A percentile compares a stretch with the other conserved stretches of the same genome.
phyloP scores from a whole-genome alignment of 1,140 invertebrate genomes.

The Battus philenor region DNA sequence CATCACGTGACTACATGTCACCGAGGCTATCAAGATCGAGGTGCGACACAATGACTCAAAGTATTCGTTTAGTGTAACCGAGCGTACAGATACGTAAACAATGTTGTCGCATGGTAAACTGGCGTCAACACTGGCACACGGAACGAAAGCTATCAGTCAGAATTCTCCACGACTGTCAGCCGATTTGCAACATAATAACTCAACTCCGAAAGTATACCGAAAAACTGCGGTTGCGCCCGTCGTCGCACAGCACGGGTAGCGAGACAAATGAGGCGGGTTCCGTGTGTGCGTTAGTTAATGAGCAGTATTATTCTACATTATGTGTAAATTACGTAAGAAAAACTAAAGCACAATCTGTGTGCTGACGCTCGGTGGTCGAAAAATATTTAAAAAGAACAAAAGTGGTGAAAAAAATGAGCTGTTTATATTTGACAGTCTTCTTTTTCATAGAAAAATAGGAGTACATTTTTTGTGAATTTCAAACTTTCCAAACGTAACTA shows the following conservation, averaged over 20 bases:
- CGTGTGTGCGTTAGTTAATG: conserved; percentile 7
- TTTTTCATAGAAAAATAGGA: no score
- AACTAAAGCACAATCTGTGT: no score
- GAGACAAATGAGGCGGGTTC: background rate
- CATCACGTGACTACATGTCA: background rate
- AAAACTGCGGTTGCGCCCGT: conserved; percentile 13
- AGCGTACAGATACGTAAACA: conserved; percentile 24
- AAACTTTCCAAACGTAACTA: no score
- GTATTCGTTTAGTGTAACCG: conserved; percentile 10
- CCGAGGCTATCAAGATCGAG: conserved; percentile 6
- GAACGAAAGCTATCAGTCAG: conserved; percentile 57
- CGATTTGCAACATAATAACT: conserved; percentile 57
- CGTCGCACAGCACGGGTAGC: background rate
- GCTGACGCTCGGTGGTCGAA: no score
- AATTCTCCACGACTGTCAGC: conserved; percentile 61
- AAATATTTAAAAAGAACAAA: no score
- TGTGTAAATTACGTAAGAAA: no score
- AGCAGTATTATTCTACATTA: conserved; percentile 2
- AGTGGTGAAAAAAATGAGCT: no score
- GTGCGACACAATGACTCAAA: conserved; percentile 10
- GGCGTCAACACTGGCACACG: conserved; percentile 36
- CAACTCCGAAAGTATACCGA: conserved; percentile 12
- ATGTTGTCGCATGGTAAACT: conserved; percentile 19
- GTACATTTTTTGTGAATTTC: no score
- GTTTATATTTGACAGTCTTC: no score